Percentiles rank a stretch among this genome's conserved stretches.
Evolutionary conservation across 2,113 vertebrate species (phyloP).

Genomic region (Ceuthmochares aereus): DNA sequence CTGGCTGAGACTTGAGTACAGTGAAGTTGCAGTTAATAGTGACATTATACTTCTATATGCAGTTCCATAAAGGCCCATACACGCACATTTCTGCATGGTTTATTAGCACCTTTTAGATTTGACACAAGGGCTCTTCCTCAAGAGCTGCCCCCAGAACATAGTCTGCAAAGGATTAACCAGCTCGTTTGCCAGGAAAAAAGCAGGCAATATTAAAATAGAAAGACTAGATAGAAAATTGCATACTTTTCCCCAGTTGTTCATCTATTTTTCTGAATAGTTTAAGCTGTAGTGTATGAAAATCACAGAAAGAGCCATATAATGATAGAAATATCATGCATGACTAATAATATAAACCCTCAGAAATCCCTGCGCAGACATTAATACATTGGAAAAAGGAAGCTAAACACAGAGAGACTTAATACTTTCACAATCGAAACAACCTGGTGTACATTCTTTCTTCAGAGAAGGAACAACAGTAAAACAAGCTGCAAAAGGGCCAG

Average conservation of each 20-base stretch:
- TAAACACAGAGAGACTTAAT: neutral
- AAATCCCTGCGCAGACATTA: neutral
- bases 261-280: neutral
- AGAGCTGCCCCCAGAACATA: neutral
- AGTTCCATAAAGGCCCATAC: neutral
- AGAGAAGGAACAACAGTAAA: neutral
- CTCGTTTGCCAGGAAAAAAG: neutral
- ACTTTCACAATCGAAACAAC: neutral
- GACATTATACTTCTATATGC: neutral
- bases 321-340: neutral
- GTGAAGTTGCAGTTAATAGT: neutral
- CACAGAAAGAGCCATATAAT: neutral
- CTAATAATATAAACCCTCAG: neutral
- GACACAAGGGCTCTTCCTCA: neutral
- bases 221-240: neutral
- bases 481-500: neutral
- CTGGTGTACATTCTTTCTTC: fast-evolving
- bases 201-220: neutral
- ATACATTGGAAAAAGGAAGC: neutral
- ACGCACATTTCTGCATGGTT: neutral
- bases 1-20: neutral
- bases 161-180: neutral
- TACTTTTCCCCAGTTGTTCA: neutral
- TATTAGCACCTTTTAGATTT: neutral
- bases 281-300: neutral